Base-by-base conservation (phyloP, 2,888 invertebrate genomes). In the Oeneis ivallda region DNA sequence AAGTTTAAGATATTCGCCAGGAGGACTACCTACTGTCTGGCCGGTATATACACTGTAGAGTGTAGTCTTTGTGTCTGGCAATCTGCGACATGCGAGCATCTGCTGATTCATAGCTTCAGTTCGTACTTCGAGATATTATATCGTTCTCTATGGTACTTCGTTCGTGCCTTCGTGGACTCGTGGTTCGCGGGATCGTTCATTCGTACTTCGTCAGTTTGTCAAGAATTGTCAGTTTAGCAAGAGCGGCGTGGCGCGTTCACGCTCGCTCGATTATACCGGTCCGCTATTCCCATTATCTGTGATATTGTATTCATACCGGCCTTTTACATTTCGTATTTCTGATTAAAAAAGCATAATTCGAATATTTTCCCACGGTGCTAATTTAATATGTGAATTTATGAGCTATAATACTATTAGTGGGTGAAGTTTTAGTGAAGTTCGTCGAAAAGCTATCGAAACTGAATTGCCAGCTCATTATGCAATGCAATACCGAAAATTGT, bases 161-260 rank as follows among this genome's bases (percentile, higher is more conserved):
- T 6, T 34, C 32, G 32, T 34, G 32, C 4, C 32, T 2, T 2
- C 32, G 32, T 34, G 4, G 32, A 34, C 32, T 34, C 32, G 32
- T 2, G 2, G 6, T 2, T 34, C 32, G 32, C n/a, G n/a, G n/a
- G n/a, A n/a, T n/a, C n/a, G n/a, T n/a, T n/a, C n/a, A n/a, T n/a
- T 13, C 47, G 32, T 34, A 2, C 13, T 15, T 7, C n/a, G 45
- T 17, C 13, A 52, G n/a, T n/a, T n/a, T n/a, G n/a, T n/a, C n/a
- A n/a, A n/a, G n/a, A n/a, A n/a, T n/a, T n/a, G 56, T 52, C 68
- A 69, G 65, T 69, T 62, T 65, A 60, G 63, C 41, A 41, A 41
- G 65, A 59, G 64, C 60, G 19, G 47, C n/a, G 57, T 17, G 39
- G 68, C 53, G 60, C 50, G 62, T 41, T 57, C 34, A 49, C 60